Conservation (phyloP, 2,113 vertebrate genomes). For the Coturnix japonica region DNA sequence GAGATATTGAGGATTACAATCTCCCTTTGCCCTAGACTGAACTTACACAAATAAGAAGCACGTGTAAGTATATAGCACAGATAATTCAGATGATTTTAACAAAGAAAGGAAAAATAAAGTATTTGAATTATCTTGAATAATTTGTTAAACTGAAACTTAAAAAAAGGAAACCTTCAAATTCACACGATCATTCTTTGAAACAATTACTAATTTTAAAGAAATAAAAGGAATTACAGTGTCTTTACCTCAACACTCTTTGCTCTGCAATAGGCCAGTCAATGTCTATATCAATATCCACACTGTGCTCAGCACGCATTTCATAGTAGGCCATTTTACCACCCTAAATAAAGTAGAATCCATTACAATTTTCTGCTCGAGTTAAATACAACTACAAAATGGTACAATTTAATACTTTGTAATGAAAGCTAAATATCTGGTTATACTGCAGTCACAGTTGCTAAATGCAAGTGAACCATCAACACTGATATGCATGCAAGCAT, state of each 20-base stretch:
- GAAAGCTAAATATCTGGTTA: background rate
- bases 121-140: background rate
- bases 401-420: background rate
- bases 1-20: background rate
- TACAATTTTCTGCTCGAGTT: background rate
- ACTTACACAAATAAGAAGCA: background rate
- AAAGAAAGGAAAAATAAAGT: background rate
- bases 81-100: background rate
- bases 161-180: background rate
- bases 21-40: background rate
- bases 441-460: background rate
- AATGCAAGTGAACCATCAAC: background rate
- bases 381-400: background rate
- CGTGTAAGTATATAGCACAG: background rate
- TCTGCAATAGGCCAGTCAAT: conserved; percentile 98
- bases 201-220: background rate
- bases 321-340: conserved; percentile 89
- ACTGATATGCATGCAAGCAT: too few relatives aligned
- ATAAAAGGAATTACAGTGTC: background rate
- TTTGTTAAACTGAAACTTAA: background rate
- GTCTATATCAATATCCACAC: conserved; percentile 96
- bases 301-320: conserved; percentile 92
- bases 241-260: conserved; percentile 91
- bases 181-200: background rate
- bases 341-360: conserved; percentile 68